These are phyloP conservation scores for Branchipolynoe longqiensis DNA, from an alignment of 2,888 invertebrate species.

Conservation along the genomic window DNA sequence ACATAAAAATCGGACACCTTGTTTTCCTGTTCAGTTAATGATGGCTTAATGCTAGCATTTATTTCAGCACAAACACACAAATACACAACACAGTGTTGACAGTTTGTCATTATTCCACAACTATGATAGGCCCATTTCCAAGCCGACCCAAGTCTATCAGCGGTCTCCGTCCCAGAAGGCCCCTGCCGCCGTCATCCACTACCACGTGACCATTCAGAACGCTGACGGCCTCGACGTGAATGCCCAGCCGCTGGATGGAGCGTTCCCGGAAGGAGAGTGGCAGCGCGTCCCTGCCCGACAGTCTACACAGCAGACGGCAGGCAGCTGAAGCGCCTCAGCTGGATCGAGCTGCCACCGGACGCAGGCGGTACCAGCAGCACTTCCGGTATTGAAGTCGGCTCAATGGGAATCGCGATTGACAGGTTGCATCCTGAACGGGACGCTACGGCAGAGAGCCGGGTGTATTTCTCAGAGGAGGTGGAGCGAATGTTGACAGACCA, in stretches of 20 bases:
- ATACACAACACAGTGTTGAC: too few relatives aligned
- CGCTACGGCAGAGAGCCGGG: not conserved
- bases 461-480: constrained; percentile 31
- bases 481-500: constrained; percentile 3
- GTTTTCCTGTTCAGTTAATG: too few relatives aligned
- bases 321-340: constrained; percentile 40
- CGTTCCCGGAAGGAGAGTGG: not conserved
- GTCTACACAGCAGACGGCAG: constrained; percentile 46
- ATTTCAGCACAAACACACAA: too few relatives aligned
- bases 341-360: not conserved
- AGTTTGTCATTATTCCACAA: too few relatives aligned
- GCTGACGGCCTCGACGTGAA: constrained; percentile 18
- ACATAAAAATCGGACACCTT: too few relatives aligned
- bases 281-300: not conserved
- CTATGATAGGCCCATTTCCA: not conserved
- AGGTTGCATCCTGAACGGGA: not conserved
- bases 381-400: constrained; percentile 3
- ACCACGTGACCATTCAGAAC: constrained; percentile 51
- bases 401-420: not conserved
- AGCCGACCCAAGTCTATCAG: not conserved
- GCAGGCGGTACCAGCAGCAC: too few relatives aligned
- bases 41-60: too few relatives aligned
- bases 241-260: not conserved
- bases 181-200: constrained; percentile 14
- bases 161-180: not conserved